These are phyloP conservation scores for Meiosimyza platycephala DNA, from an alignment of 2,888 invertebrate genomes.

Conservation along the genomic window DNA sequence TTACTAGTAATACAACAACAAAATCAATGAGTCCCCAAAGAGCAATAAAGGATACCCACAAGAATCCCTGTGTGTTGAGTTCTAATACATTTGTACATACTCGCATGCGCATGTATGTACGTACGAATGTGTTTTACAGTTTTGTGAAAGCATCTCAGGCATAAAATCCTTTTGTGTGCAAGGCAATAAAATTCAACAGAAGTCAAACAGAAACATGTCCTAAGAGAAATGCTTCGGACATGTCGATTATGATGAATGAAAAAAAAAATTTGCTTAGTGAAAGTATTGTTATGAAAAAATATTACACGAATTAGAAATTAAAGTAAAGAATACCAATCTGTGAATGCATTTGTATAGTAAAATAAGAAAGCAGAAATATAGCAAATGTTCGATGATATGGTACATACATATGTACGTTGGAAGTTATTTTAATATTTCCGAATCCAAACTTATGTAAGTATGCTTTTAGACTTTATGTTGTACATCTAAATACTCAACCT, in stretches of 20 bases:
- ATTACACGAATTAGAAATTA: not conserved
- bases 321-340: too few species aligned
- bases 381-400: too few species aligned
- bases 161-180: conserved; percentile 15
- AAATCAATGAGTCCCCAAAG: conserved; percentile 19
- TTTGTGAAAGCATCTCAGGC: not conserved
- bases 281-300: not conserved
- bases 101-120: not conserved
- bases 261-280: conserved; percentile 22
- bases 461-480: too few species aligned
- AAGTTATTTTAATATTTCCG: too few species aligned
- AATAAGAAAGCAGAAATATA: too few species aligned
- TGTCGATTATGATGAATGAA: conserved; percentile 20
- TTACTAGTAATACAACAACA: not conserved
- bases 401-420: too few species aligned
- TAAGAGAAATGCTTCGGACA: conserved; percentile 13
- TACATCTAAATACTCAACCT: too few species aligned
- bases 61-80: conserved; percentile 35
- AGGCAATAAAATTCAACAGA: conserved; percentile 20
- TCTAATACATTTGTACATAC: conserved; percentile 8
- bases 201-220: conserved; percentile 14
- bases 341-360: not conserved
- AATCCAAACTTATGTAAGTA: too few species aligned
- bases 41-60: conserved; percentile 35
- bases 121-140: not conserved